These are phyloP conservation scores for Amia ocellicauda DNA, from an alignment of 2,113 vertebrate species.

Conservation along the genomic window DNA sequence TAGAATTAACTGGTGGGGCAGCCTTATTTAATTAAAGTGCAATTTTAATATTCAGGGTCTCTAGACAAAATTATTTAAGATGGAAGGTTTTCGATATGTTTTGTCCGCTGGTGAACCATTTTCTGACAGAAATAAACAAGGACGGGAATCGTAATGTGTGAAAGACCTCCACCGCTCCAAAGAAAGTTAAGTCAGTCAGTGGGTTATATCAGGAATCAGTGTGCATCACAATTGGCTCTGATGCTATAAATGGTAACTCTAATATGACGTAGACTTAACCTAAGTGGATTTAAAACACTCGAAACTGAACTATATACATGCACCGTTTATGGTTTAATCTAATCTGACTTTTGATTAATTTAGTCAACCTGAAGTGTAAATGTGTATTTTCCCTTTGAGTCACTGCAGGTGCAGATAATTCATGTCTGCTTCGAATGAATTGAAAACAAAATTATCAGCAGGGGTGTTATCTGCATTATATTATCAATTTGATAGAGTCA, in stretches of 20 bases:
- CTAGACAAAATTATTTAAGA: too few relatives aligned
- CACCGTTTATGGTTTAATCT: constrained; percentile 53
- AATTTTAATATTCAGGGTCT: too few relatives aligned
- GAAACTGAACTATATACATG: constrained; percentile 50
- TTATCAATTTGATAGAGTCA: not conserved
- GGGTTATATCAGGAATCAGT: constrained; percentile 12
- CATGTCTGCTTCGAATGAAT: not conserved
- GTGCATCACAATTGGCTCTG: constrained; percentile 20
- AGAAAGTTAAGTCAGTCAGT: not conserved
- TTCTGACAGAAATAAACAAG: too few relatives aligned
- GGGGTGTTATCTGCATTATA: not conserved
- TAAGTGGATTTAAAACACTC: constrained; percentile 71
- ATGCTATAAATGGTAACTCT: constrained; percentile 29
- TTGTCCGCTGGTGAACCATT: too few relatives aligned
- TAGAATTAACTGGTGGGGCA: too few relatives aligned
- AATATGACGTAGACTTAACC: constrained; percentile 48
- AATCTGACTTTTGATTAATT: constrained; percentile 55
- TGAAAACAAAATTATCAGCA: not conserved
- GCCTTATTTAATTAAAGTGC: too few relatives aligned
- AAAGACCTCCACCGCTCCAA: too few relatives aligned
- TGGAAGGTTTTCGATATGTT: too few relatives aligned
- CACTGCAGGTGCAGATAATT: constrained; percentile 6
- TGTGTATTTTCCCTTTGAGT: constrained; percentile 8
- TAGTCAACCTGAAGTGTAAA: constrained; percentile 46
- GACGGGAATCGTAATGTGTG: too few relatives aligned